Evolutionary conservation across 2,113 vertebrate species (phyloP).

Genomic region (Dicaeum eximium): DNA sequence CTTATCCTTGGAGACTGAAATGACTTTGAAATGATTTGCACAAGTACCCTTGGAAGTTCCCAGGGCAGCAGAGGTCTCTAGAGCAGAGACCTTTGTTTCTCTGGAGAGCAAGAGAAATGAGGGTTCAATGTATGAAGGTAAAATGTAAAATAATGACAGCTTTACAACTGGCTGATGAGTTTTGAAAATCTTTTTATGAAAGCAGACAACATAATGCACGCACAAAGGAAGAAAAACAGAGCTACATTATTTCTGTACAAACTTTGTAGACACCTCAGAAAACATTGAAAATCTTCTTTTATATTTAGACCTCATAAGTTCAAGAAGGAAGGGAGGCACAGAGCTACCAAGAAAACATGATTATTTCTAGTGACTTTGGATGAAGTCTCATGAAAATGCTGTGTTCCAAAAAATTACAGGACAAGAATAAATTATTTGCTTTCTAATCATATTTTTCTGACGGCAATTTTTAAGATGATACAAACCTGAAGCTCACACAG

Average conservation of each 20-base stretch:
- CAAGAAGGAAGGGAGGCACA: not conserved
- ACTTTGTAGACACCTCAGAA: not conserved
- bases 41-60: not conserved
- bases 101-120: not conserved
- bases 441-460: not conserved
- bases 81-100: not conserved
- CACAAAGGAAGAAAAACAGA: not conserved
- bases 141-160: not conserved
- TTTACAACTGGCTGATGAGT: not conserved
- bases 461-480: not conserved
- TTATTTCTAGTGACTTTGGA: not conserved
- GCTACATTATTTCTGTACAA: not conserved
- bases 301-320: not conserved
- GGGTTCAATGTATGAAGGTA: not conserved
- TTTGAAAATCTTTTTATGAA: not conserved
- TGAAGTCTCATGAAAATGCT: not conserved
- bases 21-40: not conserved
- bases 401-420: not conserved
- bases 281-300: not conserved
- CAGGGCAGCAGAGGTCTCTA: not conserved
- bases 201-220: not conserved
- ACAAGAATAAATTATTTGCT: not conserved
- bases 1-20: not conserved
- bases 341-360: not conserved
- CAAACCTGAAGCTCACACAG: not conserved